phyloP scores from a whole-genome alignment of 2,113 vertebrate genomes.

The Heptranchias perlo region DNA sequence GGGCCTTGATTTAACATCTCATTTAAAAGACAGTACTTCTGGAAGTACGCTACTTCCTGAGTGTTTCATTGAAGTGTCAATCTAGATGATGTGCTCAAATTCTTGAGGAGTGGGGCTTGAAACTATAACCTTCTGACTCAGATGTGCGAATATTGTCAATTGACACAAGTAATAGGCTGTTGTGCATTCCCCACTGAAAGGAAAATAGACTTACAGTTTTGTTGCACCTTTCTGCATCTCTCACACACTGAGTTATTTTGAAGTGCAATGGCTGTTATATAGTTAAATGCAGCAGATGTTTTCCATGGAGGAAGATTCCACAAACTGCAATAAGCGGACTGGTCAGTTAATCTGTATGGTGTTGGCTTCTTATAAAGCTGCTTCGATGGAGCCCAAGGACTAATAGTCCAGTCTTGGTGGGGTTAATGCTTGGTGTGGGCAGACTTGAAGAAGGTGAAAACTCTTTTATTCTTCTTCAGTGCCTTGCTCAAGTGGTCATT shows the following conservation, averaged over 20 bases:
- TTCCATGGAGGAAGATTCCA: background rate
- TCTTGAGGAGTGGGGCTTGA: background rate
- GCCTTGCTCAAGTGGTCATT: too few relatives aligned
- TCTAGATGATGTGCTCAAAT: background rate
- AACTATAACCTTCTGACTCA: background rate
- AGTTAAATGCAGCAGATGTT: background rate
- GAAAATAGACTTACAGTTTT: background rate
- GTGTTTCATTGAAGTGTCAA: background rate
- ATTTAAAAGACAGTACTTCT: background rate
- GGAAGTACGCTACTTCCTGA: background rate
- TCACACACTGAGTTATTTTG: too few relatives aligned
- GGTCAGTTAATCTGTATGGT: background rate
- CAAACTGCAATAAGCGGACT: background rate
- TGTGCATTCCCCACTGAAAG: background rate
- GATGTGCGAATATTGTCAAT: background rate
- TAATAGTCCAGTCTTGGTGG: background rate
- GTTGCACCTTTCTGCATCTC: background rate
- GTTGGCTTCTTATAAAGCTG: background rate
- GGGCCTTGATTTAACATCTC: background rate
- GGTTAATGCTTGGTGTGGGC: too few relatives aligned
- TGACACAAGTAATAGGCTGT: background rate
- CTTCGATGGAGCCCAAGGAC: background rate
- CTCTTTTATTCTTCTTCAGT: too few relatives aligned
- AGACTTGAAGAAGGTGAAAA: too few relatives aligned
- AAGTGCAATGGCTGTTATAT: background rate